Evolutionary conservation across 2,888 invertebrate genomes (phyloP).

Genomic region (Spatulosminthurus flaviceps): DNA sequence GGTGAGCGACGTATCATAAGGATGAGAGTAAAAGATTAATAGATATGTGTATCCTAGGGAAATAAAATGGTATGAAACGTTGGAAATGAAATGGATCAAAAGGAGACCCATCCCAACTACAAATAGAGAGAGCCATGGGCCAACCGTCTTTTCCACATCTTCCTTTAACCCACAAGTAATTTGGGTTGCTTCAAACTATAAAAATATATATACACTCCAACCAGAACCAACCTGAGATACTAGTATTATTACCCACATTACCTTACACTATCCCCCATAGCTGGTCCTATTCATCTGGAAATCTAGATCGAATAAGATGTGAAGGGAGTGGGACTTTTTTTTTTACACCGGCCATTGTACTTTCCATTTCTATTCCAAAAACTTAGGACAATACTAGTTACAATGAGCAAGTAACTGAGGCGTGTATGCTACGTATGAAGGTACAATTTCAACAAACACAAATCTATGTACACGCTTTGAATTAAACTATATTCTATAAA

Average conservation of each 20-base stretch:
- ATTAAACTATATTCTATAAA: too few species aligned
- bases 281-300: constrained; percentile 48
- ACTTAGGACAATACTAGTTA: not conserved
- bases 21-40: constrained; percentile 3
- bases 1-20: constrained; percentile 4
- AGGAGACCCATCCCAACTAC: not conserved
- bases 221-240: too few species aligned
- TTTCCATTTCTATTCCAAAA: constrained; percentile 8
- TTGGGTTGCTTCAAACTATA: not conserved
- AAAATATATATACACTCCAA: too few species aligned
- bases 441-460: not conserved
- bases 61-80: too few species aligned
- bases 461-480: too few species aligned
- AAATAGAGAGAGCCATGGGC: constrained; percentile 1
- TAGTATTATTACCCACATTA: too few species aligned
- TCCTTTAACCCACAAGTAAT: not conserved
- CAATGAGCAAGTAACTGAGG: constrained; percentile 18
- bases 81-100: not conserved
- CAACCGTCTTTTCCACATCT: not conserved
- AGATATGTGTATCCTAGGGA: not conserved
- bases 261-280: not conserved
- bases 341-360: constrained; percentile 34
- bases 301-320: constrained; percentile 39
- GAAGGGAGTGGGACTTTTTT: constrained; percentile 21
- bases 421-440: constrained; percentile 9